These are phyloP conservation scores for Linyphia triangularis DNA, from an alignment of 2,888 invertebrate genomes.

Conservation along the genomic window DNA sequence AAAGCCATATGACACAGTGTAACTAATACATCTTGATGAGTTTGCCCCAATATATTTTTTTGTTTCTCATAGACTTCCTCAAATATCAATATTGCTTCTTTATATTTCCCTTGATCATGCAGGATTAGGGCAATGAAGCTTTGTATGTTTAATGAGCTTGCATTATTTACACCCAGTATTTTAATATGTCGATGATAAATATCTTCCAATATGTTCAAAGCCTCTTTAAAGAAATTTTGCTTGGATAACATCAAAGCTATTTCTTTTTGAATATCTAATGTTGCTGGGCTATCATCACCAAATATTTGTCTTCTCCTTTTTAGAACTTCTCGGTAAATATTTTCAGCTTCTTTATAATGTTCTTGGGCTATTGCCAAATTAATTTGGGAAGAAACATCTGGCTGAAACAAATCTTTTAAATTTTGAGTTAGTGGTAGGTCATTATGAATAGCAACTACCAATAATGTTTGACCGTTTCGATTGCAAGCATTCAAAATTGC, in stretches of 20 bases:
- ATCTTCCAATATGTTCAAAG: conserved; percentile 10
- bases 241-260: conserved; percentile 2
- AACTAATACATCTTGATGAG: neutral
- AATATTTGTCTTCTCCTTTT: conserved; percentile 20
- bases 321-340: neutral
- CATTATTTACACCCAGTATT: neutral
- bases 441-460: neutral
- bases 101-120: neutral
- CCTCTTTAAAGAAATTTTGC: conserved; percentile 8
- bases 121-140: neutral
- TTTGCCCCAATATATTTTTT: conserved; percentile 10
- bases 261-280: conserved; percentile 27
- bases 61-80: conserved; percentile 1
- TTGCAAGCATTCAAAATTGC: conserved; percentile 30
- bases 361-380: conserved; percentile 2
- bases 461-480: neutral
- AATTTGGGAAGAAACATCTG: neutral
- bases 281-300: conserved; percentile 13
- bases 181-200: conserved; percentile 2
- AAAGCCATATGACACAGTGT: neutral
- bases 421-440: neutral
- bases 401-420: neutral
- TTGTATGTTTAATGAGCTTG: neutral
- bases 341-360: neutral
- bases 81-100: conserved; percentile 24